Evolutionary conservation across 2,113 vertebrate genomes (phyloP), one percentile per base, ranked within the genome.

Genomic region (Scytalopus superciliaris): DNA sequence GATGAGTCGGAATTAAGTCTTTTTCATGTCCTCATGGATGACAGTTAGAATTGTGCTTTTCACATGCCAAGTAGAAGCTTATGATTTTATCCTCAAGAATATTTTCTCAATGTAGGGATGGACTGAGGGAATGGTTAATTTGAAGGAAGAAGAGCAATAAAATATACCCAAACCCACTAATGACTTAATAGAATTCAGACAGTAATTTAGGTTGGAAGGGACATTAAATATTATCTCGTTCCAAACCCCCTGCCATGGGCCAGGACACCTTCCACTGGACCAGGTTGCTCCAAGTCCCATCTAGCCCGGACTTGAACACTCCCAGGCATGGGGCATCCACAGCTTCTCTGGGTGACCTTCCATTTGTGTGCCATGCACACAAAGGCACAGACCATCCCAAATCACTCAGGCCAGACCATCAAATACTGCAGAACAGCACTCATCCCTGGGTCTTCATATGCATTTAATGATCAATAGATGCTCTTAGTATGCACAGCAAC

Each of bases 61-160:
- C 59, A 66, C 2, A 7, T 11, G 8, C 27, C 42, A 73, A 62
- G 3, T 5, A 69, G 21, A 7, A 40, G 5, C 17, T 86, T 37
- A 45, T 9, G 1, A 37, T 77, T 89, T 92, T 7, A 39, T 62
- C 25, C 7, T 57, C 17, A 49, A 44, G 19, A 67, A 16, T 76
- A 49, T 56, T 85, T 75, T 1, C 9, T 39, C 14, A 19, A 0
- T 50, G 53, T 27, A 40, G 4, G 14, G 5, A n/a, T 67, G 14
- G 19, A 59, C 18, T 33, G n/a, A 87, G 3, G 12, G 19, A 78
- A 81, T 28, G 3, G 3, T 72, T 57, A 63, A 45, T 30, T 82
- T 55, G 24, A 81, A 70, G 33, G 19, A 53, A 64, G 27, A 83
- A 52, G 18, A 37, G 3, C 6, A 44, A 37, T 33, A 28, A 83